phyloP scores from a whole-genome alignment of 2,797 vertebrate genomes.

The Bufotes viridis region DNA sequence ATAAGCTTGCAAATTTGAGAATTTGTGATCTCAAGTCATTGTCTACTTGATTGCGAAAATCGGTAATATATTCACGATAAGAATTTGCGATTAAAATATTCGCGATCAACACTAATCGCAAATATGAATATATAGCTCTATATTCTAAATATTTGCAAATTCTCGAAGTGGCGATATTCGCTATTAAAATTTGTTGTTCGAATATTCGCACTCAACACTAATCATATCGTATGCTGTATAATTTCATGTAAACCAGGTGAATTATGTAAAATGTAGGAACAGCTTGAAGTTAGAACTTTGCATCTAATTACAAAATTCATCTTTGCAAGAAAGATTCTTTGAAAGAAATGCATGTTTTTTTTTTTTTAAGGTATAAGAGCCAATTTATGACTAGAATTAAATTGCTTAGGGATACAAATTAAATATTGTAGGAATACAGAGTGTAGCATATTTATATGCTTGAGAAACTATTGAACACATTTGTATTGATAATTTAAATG shows the following conservation, averaged over 20 bases:
- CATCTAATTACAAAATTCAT: slow-evolving; percentile 46
- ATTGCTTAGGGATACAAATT: slow-evolving; percentile 50
- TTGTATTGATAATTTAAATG: slow-evolving; percentile 50
- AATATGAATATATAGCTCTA: too few species aligned
- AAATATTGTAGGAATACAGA: slow-evolving; percentile 33
- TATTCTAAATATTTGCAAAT: too few species aligned
- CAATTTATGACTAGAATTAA: slow-evolving; percentile 47
- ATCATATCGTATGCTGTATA: background rate
- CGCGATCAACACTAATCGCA: too few species aligned
- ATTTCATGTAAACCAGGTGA: slow-evolving; percentile 43
- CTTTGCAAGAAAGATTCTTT: slow-evolving; percentile 36
- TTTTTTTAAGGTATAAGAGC: slow-evolving; percentile 38
- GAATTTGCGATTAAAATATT: too few species aligned
- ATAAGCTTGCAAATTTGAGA: too few species aligned
- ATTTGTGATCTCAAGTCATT: too few species aligned
- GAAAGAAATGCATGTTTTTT: slow-evolving; percentile 4
- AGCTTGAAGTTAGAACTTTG: slow-evolving; percentile 38
- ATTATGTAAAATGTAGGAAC: slow-evolving; percentile 28
- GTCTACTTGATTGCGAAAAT: too few species aligned
- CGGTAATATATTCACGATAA: too few species aligned
- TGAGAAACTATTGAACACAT: slow-evolving; percentile 46
- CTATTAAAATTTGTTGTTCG: too few species aligned
- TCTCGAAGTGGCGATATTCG: too few species aligned
- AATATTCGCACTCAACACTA: too few species aligned
- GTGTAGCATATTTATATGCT: slow-evolving; percentile 46